These are phyloP conservation scores for Myotis yumanensis DNA, from an alignment of 2,113 vertebrate species.

Conservation along the genomic window DNA sequence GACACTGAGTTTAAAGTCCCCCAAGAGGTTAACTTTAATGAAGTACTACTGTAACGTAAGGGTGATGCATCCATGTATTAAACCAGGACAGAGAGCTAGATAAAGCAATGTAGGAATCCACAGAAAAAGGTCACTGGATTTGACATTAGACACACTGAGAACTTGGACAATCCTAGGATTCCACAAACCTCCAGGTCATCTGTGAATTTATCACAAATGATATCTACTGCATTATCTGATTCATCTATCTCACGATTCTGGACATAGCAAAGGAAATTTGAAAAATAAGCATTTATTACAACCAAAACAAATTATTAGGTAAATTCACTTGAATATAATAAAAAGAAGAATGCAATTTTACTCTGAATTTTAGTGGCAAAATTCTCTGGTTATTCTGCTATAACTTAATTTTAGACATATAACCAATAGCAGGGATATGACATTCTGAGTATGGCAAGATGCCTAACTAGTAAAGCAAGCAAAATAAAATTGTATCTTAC, in stretches of 20 bases:
- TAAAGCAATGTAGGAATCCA: neutral
- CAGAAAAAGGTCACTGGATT: neutral
- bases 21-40: neutral
- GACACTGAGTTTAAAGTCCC: neutral
- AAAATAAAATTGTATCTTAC: neutral
- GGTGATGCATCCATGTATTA: neutral
- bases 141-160: neutral
- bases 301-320: neutral
- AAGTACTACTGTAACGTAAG: neutral
- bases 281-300: neutral
- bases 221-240: neutral
- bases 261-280: neutral
- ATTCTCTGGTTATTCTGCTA: slow-evolving; percentile 37
- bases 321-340: neutral
- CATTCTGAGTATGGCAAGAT: neutral
- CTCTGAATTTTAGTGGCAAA: neutral
- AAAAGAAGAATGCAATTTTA: slow-evolving; percentile 1
- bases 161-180: neutral
- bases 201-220: neutral
- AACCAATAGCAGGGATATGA: neutral
- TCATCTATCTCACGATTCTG: neutral
- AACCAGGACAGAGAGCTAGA: neutral
- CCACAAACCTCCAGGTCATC: neutral
- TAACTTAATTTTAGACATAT: slow-evolving; percentile 22
- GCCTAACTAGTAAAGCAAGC: slow-evolving; percentile 9